Conservation (phyloP, 1,140 invertebrate species). For the Eriosoma lanigerum region DNA sequence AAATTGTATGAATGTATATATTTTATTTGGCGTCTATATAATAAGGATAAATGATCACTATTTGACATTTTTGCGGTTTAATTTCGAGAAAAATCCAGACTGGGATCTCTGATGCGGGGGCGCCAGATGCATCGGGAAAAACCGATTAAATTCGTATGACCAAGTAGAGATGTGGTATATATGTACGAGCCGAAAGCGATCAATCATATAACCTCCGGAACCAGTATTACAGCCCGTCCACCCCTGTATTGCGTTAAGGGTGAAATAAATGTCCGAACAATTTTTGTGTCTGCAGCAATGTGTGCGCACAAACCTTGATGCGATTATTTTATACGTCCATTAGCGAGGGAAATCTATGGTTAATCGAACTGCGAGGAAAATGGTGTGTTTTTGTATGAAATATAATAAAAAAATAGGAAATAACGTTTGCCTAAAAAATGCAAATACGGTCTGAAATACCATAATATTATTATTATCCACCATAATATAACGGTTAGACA, state of each 20-base stretch:
- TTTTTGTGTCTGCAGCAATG: not conserved
- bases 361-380: not conserved
- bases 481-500: conserved; percentile 26
- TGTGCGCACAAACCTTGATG: no score
- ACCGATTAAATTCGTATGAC: conserved; percentile 50
- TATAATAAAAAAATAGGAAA: not conserved
- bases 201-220: conserved; percentile 44
- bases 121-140: conserved; percentile 45
- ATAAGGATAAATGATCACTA: conserved; percentile 15
- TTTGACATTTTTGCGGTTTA: conserved; percentile 32
- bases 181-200: conserved; percentile 37
- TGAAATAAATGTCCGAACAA: conserved; percentile 26
- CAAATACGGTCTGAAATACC: conserved; percentile 10
- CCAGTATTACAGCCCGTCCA: not conserved
- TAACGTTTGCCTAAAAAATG: not conserved
- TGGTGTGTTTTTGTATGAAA: not conserved
- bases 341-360: not conserved
- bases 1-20: no score
- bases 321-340: conserved; percentile 6
- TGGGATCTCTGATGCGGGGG: not conserved
- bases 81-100: conserved; percentile 28
- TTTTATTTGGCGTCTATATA: not conserved
- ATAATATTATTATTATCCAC: conserved; percentile 10
- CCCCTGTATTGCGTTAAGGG: not conserved
- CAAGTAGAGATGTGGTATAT: not conserved